These are phyloP conservation scores for Oegoconia quadripuncta DNA, from an alignment of 2,888 invertebrate species.

Conservation along the genomic window DNA sequence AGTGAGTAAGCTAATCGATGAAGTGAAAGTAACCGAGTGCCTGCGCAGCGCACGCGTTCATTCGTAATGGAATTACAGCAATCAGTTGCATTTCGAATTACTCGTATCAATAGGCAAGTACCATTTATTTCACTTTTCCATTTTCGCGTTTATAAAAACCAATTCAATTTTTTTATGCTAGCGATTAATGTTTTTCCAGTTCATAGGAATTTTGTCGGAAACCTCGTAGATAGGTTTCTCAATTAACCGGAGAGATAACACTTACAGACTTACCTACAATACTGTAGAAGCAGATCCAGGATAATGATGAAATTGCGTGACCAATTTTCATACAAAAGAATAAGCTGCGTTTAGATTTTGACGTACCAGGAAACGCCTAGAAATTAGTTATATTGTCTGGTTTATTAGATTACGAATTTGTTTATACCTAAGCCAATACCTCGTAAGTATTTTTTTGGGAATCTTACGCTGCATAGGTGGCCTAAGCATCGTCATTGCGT, in stretches of 20 bases:
- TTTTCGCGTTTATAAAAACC: slow-evolving; percentile 20
- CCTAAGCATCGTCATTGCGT: no score
- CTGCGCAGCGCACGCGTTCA: slow-evolving; percentile 37
- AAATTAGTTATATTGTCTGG: no score
- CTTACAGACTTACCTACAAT: no score
- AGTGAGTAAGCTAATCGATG: slow-evolving; percentile 23
- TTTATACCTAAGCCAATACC: no score
- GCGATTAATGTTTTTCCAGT: neutral
- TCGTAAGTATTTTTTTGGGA: no score
- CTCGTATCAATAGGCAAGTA: slow-evolving; percentile 33
- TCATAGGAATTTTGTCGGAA: neutral
- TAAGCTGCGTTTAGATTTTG: no score
- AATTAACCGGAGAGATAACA: no score
- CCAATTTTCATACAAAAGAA: no score
- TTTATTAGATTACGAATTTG: no score
- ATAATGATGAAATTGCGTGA: neutral
- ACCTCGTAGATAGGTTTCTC: no score
- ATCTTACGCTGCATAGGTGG: no score
- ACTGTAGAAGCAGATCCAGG: neutral
- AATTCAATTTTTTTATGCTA: neutral
- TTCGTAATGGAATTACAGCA: slow-evolving; percentile 56
- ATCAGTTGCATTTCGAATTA: slow-evolving; percentile 51
- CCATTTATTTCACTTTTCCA: slow-evolving; percentile 23
- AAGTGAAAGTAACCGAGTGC: slow-evolving; percentile 52
- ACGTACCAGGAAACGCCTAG: no score